A percentile compares a stretch with the other conserved stretches of the same genome.
Conservation (phyloP, 2,888 invertebrate genomes). For the Apodemia hepburni region DNA sequence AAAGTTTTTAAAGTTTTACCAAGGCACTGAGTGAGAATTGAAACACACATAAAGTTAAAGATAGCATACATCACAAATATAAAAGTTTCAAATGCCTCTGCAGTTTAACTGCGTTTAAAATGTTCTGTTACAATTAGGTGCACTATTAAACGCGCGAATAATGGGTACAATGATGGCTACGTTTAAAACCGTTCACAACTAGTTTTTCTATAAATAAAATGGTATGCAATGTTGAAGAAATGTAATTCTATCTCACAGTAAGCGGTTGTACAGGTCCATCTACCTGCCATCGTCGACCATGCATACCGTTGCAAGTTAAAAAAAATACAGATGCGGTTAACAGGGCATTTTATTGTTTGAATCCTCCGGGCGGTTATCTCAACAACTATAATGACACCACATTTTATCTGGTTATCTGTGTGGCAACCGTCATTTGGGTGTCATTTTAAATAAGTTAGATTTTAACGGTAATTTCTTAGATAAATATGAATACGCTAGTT, state of each 20-base stretch:
- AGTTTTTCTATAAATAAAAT: slow-evolving; percentile 18
- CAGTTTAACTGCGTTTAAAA: background rate
- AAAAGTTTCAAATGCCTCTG: background rate
- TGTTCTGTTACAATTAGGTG: background rate
- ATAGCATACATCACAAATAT: no score
- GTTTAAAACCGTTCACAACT: slow-evolving; percentile 2
- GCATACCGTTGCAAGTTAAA: slow-evolving; percentile 31
- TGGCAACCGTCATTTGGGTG: no score
- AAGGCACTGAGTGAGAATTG: no score
- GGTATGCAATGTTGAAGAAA: slow-evolving; percentile 14
- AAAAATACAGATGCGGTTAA: slow-evolving; percentile 18
- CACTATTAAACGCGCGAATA: background rate
- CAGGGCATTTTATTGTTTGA: slow-evolving; percentile 2
- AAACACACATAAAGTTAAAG: no score
- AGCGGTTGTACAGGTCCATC: slow-evolving; percentile 40
- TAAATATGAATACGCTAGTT: no score
- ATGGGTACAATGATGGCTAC: background rate
- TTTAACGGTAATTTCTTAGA: no score
- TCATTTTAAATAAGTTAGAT: no score
- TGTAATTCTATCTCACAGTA: slow-evolving; percentile 21
- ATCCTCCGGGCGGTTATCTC: slow-evolving; percentile 10
- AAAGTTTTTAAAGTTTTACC: no score
- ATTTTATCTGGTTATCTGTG: slow-evolving; percentile 1
- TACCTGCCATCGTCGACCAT: slow-evolving; percentile 33
- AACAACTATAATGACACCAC: slow-evolving; percentile 5